Evolutionary conservation across 2,113 vertebrate species (phyloP).

Genomic region (Meriones unguiculatus): DNA sequence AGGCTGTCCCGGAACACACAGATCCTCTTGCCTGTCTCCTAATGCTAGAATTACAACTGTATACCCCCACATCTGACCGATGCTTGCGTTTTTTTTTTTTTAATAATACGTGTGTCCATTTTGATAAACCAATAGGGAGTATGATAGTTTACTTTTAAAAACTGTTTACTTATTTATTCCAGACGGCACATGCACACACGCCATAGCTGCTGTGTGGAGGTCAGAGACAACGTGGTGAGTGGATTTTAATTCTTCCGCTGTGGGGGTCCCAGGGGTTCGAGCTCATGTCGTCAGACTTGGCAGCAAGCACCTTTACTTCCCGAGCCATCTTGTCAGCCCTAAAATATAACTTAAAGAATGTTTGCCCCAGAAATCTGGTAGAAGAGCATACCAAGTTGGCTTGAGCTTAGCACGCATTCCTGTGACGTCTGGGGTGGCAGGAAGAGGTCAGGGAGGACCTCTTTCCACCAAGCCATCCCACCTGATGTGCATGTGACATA

Average conservation of each 20-base stretch:
- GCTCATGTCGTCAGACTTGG: neutral
- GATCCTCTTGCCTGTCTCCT: neutral
- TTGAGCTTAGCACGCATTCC: neutral
- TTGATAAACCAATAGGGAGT: neutral
- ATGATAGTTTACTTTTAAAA: neutral
- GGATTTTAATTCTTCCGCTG: neutral
- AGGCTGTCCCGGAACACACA: neutral
- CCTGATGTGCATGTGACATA: neutral
- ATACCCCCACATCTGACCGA: neutral
- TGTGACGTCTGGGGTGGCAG: neutral
- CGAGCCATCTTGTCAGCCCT: neutral
- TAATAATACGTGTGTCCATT: neutral
- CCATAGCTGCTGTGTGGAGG: too few species aligned
- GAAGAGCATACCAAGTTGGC: neutral
- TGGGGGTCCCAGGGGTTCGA: neutral
- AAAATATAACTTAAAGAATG: neutral
- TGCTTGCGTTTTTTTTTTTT: neutral
- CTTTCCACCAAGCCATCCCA: rapidly evolving
- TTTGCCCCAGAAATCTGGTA: neutral
- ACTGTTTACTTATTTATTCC: neutral
- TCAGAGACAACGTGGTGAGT: neutral
- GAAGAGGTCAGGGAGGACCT: neutral
- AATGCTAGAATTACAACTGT: neutral
- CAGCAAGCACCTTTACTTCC: neutral
- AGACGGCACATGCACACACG: neutral